A percentile compares a stretch with the other conserved stretches of the same genome.
Conservation (phyloP, 2,888 invertebrate species). For the Thereva unica region DNA sequence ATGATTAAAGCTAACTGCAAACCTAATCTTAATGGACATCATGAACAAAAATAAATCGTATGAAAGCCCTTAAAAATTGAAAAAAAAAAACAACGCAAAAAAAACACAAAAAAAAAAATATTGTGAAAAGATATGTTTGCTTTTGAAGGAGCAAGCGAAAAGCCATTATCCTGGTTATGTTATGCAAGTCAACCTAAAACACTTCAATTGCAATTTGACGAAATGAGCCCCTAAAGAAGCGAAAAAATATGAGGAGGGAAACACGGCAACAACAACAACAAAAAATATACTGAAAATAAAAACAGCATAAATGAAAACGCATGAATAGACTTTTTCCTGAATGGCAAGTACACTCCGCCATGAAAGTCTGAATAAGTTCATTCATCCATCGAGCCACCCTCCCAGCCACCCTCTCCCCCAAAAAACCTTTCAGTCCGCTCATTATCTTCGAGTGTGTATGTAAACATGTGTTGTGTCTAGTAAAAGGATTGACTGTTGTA, state of each 20-base stretch:
- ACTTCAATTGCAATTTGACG: constrained; percentile 13
- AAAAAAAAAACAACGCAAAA: too few species aligned
- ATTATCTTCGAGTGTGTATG: constrained; percentile 7
- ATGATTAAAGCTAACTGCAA: too few species aligned
- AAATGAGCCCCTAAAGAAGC: constrained; percentile 5
- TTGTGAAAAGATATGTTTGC: too few species aligned
- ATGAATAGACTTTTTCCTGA: neutral
- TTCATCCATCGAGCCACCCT: neutral
- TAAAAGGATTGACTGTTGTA: constrained; percentile 1
- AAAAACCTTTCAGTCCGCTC: constrained; percentile 10
- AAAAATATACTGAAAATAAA: neutral
- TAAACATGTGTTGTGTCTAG: constrained; percentile 9
- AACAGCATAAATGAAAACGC: neutral
- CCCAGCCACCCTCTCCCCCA: neutral
- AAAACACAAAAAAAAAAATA: too few species aligned
- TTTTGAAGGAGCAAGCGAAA: too few species aligned
- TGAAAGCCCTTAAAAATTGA: too few species aligned
- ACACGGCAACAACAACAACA: neutral
- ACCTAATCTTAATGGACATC: too few species aligned
- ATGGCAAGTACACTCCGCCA: too few species aligned
- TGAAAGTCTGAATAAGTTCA: constrained; percentile 2
- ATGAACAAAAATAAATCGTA: too few species aligned
- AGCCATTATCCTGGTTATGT: too few species aligned
- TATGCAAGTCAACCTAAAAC: neutral
- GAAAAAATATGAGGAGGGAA: neutral